Percentiles rank a stretch among this genome's conserved stretches.
Conservation (phyloP, 2,113 vertebrate species). For the Meleagris gallopavo region DNA sequence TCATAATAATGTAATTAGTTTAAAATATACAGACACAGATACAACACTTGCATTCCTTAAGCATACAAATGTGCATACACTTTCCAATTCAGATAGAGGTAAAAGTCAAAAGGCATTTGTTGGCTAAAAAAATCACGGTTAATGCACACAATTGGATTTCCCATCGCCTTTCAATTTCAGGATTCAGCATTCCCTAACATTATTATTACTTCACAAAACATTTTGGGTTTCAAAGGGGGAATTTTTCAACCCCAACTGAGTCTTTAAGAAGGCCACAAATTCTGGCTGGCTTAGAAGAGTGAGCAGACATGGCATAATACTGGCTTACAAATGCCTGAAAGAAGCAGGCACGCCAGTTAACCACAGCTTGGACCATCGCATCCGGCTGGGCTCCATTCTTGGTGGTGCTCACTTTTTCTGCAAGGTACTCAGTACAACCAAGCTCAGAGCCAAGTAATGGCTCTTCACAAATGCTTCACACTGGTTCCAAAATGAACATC, state of each 20-base stretch:
- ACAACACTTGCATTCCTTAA: neutral
- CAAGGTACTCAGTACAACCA: neutral
- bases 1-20: neutral
- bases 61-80: neutral
- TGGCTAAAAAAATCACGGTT: neutral
- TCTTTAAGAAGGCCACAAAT: neutral
- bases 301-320: neutral
- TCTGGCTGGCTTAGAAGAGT: neutral
- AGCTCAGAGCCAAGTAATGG: neutral
- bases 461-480: neutral
- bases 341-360: neutral
- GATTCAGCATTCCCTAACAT: neutral
- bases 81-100: neutral
- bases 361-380: neutral
- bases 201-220: neutral
- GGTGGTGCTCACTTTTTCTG: neutral
- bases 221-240: neutral
- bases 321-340: neutral
- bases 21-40: neutral
- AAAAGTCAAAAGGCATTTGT: neutral
- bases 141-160: neutral
- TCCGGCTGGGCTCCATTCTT: neutral
- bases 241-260: neutral
- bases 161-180: neutral
- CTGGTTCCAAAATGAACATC: neutral